phyloP scores from a whole-genome alignment of 2,113 vertebrate genomes.

The Nesoenas mayeri region DNA sequence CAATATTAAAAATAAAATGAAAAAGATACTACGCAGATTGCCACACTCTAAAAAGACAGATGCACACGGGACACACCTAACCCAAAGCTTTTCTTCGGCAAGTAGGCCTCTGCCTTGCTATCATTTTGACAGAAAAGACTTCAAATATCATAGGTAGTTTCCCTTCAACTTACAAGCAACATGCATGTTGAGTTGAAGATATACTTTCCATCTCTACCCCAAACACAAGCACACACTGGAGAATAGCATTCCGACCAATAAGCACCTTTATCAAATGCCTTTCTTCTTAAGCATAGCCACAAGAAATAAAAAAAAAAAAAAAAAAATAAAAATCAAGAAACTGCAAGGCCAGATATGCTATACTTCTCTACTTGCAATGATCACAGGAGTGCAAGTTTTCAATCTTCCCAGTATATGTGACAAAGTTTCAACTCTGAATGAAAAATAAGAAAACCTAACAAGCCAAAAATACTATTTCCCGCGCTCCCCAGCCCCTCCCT shows the following conservation, averaged over 20 bases:
- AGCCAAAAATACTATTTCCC: not conserved
- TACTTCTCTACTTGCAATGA: not conserved
- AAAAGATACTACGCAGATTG: not conserved
- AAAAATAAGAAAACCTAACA: not conserved
- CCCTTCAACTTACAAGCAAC: not conserved
- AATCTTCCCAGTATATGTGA: not conserved
- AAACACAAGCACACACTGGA: not conserved
- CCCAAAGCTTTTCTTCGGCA: not conserved
- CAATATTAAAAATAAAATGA: not conserved
- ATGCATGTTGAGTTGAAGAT: not conserved
- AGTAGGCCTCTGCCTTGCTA: not conserved
- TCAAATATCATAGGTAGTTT: not conserved
- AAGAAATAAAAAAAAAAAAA: not conserved
- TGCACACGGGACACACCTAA: not conserved
- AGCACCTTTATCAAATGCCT: not conserved
- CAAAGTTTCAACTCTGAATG: not conserved
- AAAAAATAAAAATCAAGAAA: not conserved
- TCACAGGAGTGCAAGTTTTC: not conserved
- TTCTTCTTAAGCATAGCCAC: not conserved
- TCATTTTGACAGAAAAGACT: not conserved
- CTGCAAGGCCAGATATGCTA: rapidly evolving
- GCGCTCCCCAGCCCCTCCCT: not conserved
- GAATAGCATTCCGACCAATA: rapidly evolving
- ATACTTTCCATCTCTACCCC: not conserved
- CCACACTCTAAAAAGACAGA: not conserved